Conservation (phyloP, 2,113 vertebrate genomes). For the Urocynchramus pylzowi region DNA sequence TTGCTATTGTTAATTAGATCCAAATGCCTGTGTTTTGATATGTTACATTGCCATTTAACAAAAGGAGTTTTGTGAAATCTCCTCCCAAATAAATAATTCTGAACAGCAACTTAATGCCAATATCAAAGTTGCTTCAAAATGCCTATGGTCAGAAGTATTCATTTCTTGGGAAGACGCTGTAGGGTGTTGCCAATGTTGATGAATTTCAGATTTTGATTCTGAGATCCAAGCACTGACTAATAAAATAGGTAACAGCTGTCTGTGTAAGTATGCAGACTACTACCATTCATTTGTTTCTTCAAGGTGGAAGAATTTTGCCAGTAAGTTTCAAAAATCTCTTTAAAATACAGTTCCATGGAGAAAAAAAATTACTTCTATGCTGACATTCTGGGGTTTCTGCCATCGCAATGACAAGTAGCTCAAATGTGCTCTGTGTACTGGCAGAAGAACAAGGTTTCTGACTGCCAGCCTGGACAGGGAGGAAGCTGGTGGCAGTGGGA, state of each 20-base stretch:
- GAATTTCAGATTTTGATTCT: conserved; percentile 10
- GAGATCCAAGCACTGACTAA: conserved; percentile 26
- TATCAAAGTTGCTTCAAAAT: background rate
- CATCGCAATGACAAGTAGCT: background rate
- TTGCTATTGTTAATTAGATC: background rate
- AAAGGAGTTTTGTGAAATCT: background rate
- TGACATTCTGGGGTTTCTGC: background rate
- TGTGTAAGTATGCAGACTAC: background rate
- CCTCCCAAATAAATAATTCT: background rate
- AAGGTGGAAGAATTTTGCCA: conserved; percentile 2
- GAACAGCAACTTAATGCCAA: background rate
- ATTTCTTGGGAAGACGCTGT: background rate
- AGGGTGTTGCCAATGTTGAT: background rate
- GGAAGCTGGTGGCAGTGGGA: background rate
- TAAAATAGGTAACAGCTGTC: conserved; percentile 33
- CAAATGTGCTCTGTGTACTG: background rate
- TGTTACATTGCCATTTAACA: background rate
- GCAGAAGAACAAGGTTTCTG: background rate
- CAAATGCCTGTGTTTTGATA: background rate
- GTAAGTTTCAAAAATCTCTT: background rate
- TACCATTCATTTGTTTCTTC: background rate
- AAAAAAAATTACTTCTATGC: background rate
- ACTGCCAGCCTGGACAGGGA: background rate
- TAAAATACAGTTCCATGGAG: background rate
- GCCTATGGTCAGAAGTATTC: background rate